phyloP scores from a whole-genome alignment of 2,113 vertebrate species.

The Pangasianodon gigas region DNA sequence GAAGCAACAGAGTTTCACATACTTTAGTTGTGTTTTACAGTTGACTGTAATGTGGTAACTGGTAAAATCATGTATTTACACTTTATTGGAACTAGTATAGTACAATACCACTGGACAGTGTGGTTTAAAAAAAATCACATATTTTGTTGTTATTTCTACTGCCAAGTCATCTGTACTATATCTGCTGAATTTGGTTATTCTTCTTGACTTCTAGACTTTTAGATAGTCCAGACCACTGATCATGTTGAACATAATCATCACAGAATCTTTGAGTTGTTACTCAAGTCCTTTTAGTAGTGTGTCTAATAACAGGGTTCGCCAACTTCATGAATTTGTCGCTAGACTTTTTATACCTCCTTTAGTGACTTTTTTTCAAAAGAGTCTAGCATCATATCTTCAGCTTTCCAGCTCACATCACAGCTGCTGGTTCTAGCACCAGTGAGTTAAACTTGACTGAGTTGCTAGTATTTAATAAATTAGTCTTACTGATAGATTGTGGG shows the following conservation, averaged over 20 bases:
- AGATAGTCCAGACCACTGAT: not conserved
- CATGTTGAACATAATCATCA: not conserved
- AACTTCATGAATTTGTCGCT: not conserved
- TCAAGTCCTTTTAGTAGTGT: not conserved
- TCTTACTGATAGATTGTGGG: not conserved
- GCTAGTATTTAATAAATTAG: not conserved
- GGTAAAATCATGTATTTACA: not conserved
- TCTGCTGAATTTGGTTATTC: not conserved
- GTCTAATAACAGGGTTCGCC: not conserved
- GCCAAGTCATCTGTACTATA: not conserved
- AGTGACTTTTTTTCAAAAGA: not conserved
- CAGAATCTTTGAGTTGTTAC: not conserved
- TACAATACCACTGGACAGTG: not conserved
- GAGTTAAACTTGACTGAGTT: not conserved
- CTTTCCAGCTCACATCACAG: not conserved
- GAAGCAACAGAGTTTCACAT: not conserved
- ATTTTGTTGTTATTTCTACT: not conserved
- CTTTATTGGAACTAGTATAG: not conserved
- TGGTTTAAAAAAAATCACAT: not conserved
- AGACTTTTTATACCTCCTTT: not conserved
- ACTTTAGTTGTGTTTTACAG: not conserved
- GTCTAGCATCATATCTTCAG: not conserved
- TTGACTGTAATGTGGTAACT: not conserved
- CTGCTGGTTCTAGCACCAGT: not conserved
- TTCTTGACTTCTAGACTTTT: not conserved